Conservation (phyloP, 2,797 vertebrate species). For the Acrocephalus scirpaceus region DNA sequence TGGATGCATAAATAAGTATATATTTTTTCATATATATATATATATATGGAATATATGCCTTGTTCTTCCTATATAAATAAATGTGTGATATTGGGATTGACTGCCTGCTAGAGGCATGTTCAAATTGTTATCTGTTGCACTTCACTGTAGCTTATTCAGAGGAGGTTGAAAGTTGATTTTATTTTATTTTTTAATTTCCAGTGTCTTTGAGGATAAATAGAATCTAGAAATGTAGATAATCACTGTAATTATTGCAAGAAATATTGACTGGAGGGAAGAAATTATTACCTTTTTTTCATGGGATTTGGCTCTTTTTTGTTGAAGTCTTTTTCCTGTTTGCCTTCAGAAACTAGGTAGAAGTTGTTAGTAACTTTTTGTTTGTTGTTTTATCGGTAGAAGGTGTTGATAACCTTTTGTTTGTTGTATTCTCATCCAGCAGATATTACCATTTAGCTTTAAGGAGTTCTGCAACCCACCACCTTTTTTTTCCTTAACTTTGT, state of each 20-base stretch:
- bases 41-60: accelerated
- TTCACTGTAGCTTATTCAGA: not conserved
- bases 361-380: not conserved
- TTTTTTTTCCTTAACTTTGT: not conserved
- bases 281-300: not conserved
- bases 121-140: not conserved
- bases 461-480: not conserved
- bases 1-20: not conserved
- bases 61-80: not conserved
- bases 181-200: not conserved
- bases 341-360: not conserved
- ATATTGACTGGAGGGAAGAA: not conserved
- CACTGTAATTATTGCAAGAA: not conserved
- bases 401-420: not conserved
- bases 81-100: not conserved
- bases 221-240: not conserved
- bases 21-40: not conserved
- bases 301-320: not conserved
- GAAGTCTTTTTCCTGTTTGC: not conserved
- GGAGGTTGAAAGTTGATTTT: not conserved
- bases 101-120: not conserved
- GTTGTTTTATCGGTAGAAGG: not conserved
- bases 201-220: not conserved
- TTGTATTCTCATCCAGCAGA: not conserved
- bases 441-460: not conserved